Evolutionary conservation across 2,888 invertebrate species (phyloP), one percentile per base, ranked within the genome.

Genomic region (Troides oblongomaculatus): DNA sequence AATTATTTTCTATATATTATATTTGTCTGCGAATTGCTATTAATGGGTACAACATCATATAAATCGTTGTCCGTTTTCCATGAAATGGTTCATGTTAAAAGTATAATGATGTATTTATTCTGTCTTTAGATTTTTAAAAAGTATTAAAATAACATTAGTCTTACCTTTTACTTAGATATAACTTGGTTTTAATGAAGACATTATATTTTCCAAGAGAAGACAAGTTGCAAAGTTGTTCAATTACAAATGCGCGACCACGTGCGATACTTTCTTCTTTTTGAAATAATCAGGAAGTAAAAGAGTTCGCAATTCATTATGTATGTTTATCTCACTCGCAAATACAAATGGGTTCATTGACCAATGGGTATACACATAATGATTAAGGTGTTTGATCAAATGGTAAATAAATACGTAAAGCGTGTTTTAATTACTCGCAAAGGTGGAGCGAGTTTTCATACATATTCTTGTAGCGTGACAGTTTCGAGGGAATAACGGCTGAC

Each of bases 401-500:
- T 53, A 53, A 53, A 25, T 58, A 58, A 58, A 61, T n/a, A 43
- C 56, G 43, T 53, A 63, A 67, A 69, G 43, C 50, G 73, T 69
- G 69, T 73, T 74, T 58, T 66, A 71, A 73, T 74, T 76, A 76
- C 74, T 68, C 66, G 65, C 59, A 64, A 39, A 18, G 69, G 53
- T 62, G 68, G 53, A 21, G 68, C 71, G 70, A 63, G 57, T 61
- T 66, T 65, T 66, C 68, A 60, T 59, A 68, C 70, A 73, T 67
- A 69, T 69, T 65, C 70, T 69, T 69, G 68, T 59, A 59, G 72
- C 76, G 80, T 80, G 84, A 82, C 86, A 85, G 79, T 79, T 75
- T 74, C 30, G 78, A 75, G 73, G 71, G 74, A 72, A 74, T 72
- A 72, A 73, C 69, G 79, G 77, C 81, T 88, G 90, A 88, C 88